A percentile compares a stretch with the other conserved stretches of the same genome.
Conservation (phyloP, 2,797 vertebrate genomes). For the Ceryle rudis region DNA sequence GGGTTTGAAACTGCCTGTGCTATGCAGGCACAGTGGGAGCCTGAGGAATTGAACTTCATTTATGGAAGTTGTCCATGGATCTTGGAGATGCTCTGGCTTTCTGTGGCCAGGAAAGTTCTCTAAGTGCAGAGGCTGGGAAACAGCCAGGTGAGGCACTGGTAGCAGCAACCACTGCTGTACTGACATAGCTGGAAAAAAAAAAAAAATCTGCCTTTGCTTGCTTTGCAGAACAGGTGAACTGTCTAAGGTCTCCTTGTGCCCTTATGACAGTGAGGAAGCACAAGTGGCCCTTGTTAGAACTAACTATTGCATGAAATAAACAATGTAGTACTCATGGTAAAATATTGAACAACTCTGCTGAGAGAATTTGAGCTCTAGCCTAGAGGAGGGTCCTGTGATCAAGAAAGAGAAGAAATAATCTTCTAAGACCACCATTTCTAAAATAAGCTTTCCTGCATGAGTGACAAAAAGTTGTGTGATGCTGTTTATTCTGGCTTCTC, state of each 20-base stretch:
- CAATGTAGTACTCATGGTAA: background rate
- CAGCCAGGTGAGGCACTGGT: background rate
- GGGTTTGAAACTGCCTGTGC: constrained; percentile 14
- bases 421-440: background rate
- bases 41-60: background rate
- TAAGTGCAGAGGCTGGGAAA: background rate
- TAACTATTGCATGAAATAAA: background rate
- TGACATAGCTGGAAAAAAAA: background rate
- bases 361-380: background rate
- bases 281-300: background rate
- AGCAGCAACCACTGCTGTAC: background rate
- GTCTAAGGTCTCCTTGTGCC: background rate
- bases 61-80: constrained; percentile 18
- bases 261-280: background rate
- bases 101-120: background rate
- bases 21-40: constrained; percentile 4
- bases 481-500: background rate
- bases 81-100: constrained; percentile 35
- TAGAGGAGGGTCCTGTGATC: background rate
- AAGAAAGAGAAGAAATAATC: background rate
- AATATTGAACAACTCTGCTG: background rate
- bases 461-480: background rate
- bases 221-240: background rate
- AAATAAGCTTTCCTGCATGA: background rate
- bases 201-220: background rate